Evolutionary conservation across 2,113 vertebrate genomes (phyloP).

Genomic region (Odocoileus virginianus): DNA sequence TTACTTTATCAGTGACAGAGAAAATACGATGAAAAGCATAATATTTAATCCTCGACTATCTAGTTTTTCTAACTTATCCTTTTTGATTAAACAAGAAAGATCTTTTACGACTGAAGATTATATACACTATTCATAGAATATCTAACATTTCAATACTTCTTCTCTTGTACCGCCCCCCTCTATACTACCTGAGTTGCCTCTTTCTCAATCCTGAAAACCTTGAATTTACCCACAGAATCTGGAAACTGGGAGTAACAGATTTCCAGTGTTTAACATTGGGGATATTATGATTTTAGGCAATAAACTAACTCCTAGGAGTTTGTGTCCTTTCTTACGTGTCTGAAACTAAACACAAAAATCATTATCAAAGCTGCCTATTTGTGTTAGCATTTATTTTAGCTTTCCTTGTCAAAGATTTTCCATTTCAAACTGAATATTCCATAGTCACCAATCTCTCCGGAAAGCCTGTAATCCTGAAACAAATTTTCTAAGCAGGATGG

Average conservation of each 20-base stretch:
- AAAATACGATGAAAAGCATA: neutral
- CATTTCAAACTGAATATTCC: conserved; percentile 59
- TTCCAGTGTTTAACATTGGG: neutral
- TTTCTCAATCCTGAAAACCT: neutral
- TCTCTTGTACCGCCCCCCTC: neutral
- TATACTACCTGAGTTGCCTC: neutral
- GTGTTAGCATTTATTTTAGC: conserved; percentile 32
- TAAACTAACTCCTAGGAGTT: neutral
- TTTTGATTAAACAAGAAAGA: neutral
- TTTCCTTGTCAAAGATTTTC: conserved; percentile 60
- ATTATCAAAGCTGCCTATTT: neutral
- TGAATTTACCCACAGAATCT: neutral
- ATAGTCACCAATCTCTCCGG: conserved; percentile 62
- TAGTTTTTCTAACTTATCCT: conserved; percentile 6
- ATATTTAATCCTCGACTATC: neutral
- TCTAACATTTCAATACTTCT: neutral
- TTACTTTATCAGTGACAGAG: conserved; percentile 7
- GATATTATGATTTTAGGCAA: neutral
- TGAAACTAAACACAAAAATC: neutral
- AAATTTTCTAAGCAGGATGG: conserved; percentile 64
- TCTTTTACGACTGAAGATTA: neutral
- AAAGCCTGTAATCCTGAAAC: conserved; percentile 56
- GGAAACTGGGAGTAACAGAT: neutral
- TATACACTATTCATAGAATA: neutral
- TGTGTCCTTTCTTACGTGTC: neutral